These are phyloP conservation scores for Pseudomyrmex gracilis DNA, from an alignment of 1,140 invertebrate genomes.

Conservation along the genomic window DNA sequence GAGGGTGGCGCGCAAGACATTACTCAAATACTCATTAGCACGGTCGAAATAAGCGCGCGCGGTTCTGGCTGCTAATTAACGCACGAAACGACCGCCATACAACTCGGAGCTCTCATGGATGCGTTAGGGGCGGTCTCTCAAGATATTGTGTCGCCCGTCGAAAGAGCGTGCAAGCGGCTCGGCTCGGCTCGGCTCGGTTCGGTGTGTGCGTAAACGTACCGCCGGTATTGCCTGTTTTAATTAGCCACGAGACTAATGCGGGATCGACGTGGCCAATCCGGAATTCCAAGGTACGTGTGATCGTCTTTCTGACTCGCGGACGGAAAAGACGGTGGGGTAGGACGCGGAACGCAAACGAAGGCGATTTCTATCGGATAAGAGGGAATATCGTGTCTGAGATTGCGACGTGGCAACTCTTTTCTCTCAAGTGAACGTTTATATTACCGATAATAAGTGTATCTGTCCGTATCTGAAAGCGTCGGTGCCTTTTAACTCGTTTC, in stretches of 20 bases:
- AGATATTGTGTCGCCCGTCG: conserved; percentile 40
- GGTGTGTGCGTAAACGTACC: conserved; percentile 51
- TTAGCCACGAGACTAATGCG: conserved; percentile 73
- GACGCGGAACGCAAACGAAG: conserved; percentile 39
- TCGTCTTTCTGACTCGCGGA: conserved; percentile 14
- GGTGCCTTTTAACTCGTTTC: conserved; percentile 25
- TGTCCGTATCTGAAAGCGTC: conserved; percentile 33
- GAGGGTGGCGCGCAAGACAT: conserved; percentile 75
- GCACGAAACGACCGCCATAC: conserved; percentile 71
- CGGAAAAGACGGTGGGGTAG: not conserved
- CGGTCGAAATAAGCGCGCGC: conserved; percentile 80
- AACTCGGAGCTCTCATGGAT: conserved; percentile 5
- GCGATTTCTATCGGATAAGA: conserved; percentile 42
- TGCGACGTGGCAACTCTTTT: conserved; percentile 54
- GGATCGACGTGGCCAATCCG: conserved; percentile 72
- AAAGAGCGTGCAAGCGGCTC: conserved; percentile 19
- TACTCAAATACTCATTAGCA: conserved; percentile 83
- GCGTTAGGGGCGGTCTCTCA: conserved; percentile 11
- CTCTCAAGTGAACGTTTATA: conserved; percentile 62
- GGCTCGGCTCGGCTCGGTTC: not conserved
- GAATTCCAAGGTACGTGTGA: conserved; percentile 57
- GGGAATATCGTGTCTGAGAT: conserved; percentile 53
- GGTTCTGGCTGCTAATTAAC: conserved; percentile 81
- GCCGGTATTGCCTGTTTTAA: conserved; percentile 73
- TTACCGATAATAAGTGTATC: conserved; percentile 42